phyloP scores from a whole-genome alignment of 2,888 invertebrate species.

The Lasioglossum lativentre region DNA sequence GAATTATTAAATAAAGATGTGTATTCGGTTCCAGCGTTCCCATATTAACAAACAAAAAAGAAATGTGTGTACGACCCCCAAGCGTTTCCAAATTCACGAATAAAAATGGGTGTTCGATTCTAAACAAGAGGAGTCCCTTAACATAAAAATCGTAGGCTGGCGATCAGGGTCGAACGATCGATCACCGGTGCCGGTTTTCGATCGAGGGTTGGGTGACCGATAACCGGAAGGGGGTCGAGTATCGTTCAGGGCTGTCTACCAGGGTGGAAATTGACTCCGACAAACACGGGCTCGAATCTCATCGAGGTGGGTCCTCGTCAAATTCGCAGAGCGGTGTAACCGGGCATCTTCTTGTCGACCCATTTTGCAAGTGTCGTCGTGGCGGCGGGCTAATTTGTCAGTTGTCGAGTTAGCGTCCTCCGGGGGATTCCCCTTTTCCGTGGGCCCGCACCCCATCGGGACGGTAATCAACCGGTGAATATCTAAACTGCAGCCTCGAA shows the following conservation, averaged over 20 bases:
- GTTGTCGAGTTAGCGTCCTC: slow-evolving; percentile 84
- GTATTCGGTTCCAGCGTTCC: too few relatives aligned
- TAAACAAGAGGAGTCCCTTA: neutral
- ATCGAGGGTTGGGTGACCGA: slow-evolving; percentile 49
- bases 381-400: slow-evolving; percentile 84
- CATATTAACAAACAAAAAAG: neutral
- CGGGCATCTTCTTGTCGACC: slow-evolving; percentile 81
- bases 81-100: too few relatives aligned
- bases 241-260: slow-evolving; percentile 61
- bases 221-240: slow-evolving; percentile 45
- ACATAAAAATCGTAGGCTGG: neutral
- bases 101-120: neutral
- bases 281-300: slow-evolving; percentile 61
- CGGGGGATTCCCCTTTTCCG: slow-evolving; percentile 78
- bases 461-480: slow-evolving; percentile 84
- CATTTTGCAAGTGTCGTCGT: slow-evolving; percentile 85
- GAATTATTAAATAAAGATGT: too few relatives aligned
- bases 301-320: slow-evolving; percentile 62
- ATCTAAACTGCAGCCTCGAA: slow-evolving; percentile 81
- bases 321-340: slow-evolving; percentile 75
- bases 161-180: neutral
- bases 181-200: neutral
- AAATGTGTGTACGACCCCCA: too few relatives aligned
- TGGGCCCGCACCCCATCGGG: slow-evolving; percentile 71
- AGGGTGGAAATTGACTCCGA: slow-evolving; percentile 59